phyloP scores from a whole-genome alignment of 2,113 vertebrate genomes.

The Pithys albifrons region DNA sequence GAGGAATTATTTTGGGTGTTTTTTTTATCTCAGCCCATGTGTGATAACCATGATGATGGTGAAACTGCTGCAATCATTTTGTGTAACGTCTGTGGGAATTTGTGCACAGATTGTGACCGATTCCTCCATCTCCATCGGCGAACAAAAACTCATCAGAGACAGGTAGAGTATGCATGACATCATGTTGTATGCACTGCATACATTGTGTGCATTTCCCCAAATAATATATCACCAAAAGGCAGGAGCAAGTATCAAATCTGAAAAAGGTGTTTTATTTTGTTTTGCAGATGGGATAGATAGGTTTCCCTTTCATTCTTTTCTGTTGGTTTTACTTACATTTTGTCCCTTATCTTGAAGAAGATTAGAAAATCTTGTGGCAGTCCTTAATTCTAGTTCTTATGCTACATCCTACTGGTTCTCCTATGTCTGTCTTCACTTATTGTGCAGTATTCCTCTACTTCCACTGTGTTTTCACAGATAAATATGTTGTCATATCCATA shows the following conservation, averaged over 20 bases:
- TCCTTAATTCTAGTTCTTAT: neutral
- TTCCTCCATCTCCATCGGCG: slow-evolving; percentile 97
- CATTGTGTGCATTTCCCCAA: accelerated
- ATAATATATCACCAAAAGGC: neutral
- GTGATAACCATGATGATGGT: slow-evolving; percentile 98
- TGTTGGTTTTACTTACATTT: neutral
- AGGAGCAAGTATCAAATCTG: neutral
- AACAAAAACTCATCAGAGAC: slow-evolving; percentile 98
- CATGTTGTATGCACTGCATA: neutral
- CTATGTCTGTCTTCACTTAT: neutral
- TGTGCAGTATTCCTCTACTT: neutral
- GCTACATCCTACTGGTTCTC: neutral
- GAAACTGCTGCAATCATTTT: slow-evolving; percentile 98
- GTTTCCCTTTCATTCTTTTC: neutral
- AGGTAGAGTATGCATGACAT: slow-evolving; percentile 69
- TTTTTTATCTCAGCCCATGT: slow-evolving; percentile 87
- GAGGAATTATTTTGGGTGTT: neutral
- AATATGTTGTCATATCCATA: neutral
- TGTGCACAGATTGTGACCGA: slow-evolving; percentile 96
- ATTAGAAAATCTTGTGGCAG: neutral
- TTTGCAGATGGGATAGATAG: neutral
- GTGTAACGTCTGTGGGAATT: slow-evolving; percentile 94
- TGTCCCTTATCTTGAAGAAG: neutral
- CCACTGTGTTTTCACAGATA: neutral
- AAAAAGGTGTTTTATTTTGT: neutral